Conservation (phyloP, 1,140 invertebrate genomes). For the Phymastichus coffea region DNA sequence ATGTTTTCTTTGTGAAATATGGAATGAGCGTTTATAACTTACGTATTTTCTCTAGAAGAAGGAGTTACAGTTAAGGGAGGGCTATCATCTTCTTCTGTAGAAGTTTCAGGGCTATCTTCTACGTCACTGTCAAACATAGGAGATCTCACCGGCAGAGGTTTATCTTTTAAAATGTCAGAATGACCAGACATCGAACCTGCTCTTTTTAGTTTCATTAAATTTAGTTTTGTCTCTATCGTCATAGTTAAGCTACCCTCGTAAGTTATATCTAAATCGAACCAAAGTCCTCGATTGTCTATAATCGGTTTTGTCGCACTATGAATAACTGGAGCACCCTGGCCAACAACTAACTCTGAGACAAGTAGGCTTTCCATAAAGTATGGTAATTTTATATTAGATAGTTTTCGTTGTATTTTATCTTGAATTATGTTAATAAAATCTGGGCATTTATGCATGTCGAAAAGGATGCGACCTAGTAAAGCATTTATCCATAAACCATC, state of each 20-base stretch:
- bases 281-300: constrained; percentile 85
- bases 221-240: constrained; percentile 93
- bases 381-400: constrained; percentile 83
- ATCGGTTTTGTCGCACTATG: constrained; percentile 71
- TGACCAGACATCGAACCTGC: constrained; percentile 35
- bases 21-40: too few species aligned
- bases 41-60: constrained; percentile 48
- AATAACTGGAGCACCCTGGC: constrained; percentile 75
- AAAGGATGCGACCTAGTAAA: constrained; percentile 72
- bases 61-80: constrained; percentile 34
- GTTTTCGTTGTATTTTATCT: constrained; percentile 82
- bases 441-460: constrained; percentile 70
- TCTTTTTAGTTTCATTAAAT: constrained; percentile 83
- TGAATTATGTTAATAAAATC: constrained; percentile 65
- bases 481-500: constrained; percentile 73
- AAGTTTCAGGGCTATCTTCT: constrained; percentile 90
- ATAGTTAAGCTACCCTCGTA: constrained; percentile 87
- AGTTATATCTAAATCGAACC: constrained; percentile 88
- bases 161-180: constrained; percentile 33
- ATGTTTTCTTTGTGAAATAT: too few species aligned
- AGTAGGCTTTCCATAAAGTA: constrained; percentile 84
- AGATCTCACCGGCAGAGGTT: constrained; percentile 43
- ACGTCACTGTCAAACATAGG: constrained; percentile 80
- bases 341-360: constrained; percentile 76
- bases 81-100: constrained; percentile 76